Conservation (phyloP, 2,797 vertebrate genomes). For the Protonibea diacanthus region DNA sequence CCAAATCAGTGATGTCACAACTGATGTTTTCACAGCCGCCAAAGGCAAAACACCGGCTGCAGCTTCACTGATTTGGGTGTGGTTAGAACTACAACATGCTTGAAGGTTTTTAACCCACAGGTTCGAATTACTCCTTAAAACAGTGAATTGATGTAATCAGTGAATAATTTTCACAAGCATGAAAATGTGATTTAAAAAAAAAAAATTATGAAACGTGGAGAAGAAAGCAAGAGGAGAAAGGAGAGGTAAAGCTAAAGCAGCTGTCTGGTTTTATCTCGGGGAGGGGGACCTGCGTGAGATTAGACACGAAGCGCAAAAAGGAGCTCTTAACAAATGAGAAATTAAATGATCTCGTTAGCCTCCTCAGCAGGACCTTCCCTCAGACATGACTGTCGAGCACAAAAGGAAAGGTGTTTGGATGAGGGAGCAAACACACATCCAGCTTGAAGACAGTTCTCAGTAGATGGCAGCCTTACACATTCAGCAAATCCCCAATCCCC, state of each 20-base stretch:
- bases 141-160: neutral
- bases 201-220: neutral
- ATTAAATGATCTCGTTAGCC: conserved; percentile 62
- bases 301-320: conserved; percentile 39
- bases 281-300: conserved; percentile 26
- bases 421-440: conserved; percentile 37
- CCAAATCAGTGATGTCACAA: neutral
- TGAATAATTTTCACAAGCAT: neutral
- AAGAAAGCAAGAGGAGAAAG: conserved; percentile 4
- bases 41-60: neutral
- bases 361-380: conserved; percentile 56
- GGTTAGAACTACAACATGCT: neutral
- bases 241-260: conserved; percentile 16
- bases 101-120: neutral
- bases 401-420: conserved; percentile 29
- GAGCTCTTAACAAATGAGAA: conserved; percentile 60
- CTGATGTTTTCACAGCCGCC: conserved; percentile 8
- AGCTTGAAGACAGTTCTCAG: conserved; percentile 58
- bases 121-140: conserved; percentile 6
- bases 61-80: neutral
- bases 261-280: conserved; percentile 25
- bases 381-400: conserved; percentile 29
- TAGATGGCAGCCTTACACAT: conserved; percentile 75
- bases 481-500: conserved; percentile 10
- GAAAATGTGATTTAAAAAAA: neutral